phyloP scores from a whole-genome alignment of 2,888 invertebrate genomes.

The Melanostoma scalare region DNA sequence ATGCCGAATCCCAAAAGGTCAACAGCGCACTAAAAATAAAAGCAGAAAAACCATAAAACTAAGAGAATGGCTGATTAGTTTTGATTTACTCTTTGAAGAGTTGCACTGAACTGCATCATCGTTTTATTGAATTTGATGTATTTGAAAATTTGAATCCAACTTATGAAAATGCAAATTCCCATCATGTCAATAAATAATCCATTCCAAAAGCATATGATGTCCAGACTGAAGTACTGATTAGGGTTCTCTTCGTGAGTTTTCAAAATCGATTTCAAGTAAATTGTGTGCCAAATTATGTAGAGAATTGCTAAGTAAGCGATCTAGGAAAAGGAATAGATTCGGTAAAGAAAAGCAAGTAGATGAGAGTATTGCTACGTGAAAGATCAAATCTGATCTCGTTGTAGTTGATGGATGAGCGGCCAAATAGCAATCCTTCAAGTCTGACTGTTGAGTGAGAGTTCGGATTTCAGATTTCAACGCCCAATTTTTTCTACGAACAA shows the following conservation, averaged over 20 bases:
- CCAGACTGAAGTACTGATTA: constrained; percentile 58
- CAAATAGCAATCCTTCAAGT: no score
- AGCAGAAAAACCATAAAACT: neutral
- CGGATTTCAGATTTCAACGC: no score
- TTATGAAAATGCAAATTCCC: constrained; percentile 67
- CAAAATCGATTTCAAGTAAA: constrained; percentile 16
- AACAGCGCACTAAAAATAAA: constrained; percentile 58
- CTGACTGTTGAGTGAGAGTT: no score
- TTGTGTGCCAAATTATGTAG: constrained; percentile 27
- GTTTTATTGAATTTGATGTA: constrained; percentile 74
- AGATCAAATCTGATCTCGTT: no score
- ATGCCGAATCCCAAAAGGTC: constrained; percentile 72
- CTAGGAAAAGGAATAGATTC: constrained; percentile 10
- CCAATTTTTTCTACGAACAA: no score
- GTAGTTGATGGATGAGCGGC: no score
- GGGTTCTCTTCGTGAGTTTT: neutral
- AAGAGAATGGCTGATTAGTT: neutral
- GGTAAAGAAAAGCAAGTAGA: no score
- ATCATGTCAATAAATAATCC: constrained; percentile 40
- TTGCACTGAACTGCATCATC: constrained; percentile 62
- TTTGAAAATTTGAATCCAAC: constrained; percentile 71
- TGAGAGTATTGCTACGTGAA: no score
- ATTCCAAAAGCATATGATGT: constrained; percentile 44
- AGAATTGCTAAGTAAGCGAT: constrained; percentile 21
- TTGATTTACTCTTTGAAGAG: constrained; percentile 55